These are phyloP conservation scores for Callocephalon fimbriatum DNA, from an alignment of 2,113 vertebrate species.

Conservation along the genomic window DNA sequence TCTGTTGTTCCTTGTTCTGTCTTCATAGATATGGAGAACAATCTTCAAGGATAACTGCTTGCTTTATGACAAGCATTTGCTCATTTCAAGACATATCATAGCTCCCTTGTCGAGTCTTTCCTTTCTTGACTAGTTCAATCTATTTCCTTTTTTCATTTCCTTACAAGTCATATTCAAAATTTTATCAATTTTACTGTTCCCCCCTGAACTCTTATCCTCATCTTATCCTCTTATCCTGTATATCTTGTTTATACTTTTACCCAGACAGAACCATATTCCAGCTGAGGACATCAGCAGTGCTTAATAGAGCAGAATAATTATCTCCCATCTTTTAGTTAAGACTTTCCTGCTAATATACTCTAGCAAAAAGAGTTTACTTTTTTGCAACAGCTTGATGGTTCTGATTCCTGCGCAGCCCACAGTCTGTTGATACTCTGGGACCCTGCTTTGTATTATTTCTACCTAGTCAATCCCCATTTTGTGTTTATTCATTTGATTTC, in stretches of 20 bases:
- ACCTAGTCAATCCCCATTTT: conserved; percentile 33
- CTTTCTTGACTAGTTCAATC: background rate
- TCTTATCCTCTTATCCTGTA: background rate
- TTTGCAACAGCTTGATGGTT: background rate
- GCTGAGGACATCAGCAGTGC: background rate
- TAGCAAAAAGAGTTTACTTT: background rate
- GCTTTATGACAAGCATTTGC: background rate
- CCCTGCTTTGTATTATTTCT: conserved; percentile 27
- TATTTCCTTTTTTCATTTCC: conserved; percentile 1
- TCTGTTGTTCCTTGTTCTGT: background rate
- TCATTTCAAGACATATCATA: background rate
- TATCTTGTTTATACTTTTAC: background rate
- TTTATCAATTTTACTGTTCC: conserved; percentile 19
- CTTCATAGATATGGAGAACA: background rate
- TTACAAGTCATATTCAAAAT: background rate
- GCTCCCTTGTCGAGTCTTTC: background rate
- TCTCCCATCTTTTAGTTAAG: background rate
- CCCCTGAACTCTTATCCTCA: background rate
- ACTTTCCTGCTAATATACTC: background rate
- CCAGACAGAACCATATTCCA: background rate
- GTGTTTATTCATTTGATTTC: conserved; percentile 41
- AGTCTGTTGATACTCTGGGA: background rate
- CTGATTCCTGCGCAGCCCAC: conserved; percentile 1
- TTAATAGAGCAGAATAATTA: conserved; percentile 52
- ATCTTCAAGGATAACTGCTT: background rate